A percentile compares a stretch with the other conserved stretches of the same genome.
phyloP scores from a whole-genome alignment of 2,113 vertebrate genomes.

The Chaetorhynchus papuensis region DNA sequence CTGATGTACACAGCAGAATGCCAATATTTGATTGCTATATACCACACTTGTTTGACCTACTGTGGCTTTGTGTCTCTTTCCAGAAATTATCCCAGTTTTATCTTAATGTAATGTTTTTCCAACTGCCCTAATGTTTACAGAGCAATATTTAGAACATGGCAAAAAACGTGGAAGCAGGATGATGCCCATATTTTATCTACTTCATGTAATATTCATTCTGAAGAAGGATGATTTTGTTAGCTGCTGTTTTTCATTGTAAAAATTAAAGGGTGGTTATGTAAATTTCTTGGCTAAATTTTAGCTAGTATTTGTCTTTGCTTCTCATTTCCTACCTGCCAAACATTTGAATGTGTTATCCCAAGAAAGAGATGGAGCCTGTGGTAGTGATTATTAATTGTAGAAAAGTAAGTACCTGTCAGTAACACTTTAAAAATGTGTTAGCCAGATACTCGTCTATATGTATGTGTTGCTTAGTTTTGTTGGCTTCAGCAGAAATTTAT shows the following conservation, averaged over 20 bases:
- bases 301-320: neutral
- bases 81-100: neutral
- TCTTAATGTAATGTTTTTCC: neutral
- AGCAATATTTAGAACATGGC: neutral
- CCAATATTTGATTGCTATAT: neutral
- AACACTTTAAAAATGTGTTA: neutral
- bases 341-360: neutral
- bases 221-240: neutral
- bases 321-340: neutral
- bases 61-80: neutral
- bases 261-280: neutral
- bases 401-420: neutral
- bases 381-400: neutral
- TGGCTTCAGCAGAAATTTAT: constrained; percentile 61
- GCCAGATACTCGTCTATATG: neutral
- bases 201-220: neutral
- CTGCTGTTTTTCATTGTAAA: neutral
- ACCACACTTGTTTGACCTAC: neutral
- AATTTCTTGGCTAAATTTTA: neutral
- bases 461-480: constrained; percentile 19
- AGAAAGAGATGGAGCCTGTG: neutral
- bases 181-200: neutral
- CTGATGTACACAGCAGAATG: neutral
- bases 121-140: neutral
- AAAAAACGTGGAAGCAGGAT: neutral